Conservation (phyloP, 2,797 vertebrate genomes). For the Fistularia commersonii region DNA sequence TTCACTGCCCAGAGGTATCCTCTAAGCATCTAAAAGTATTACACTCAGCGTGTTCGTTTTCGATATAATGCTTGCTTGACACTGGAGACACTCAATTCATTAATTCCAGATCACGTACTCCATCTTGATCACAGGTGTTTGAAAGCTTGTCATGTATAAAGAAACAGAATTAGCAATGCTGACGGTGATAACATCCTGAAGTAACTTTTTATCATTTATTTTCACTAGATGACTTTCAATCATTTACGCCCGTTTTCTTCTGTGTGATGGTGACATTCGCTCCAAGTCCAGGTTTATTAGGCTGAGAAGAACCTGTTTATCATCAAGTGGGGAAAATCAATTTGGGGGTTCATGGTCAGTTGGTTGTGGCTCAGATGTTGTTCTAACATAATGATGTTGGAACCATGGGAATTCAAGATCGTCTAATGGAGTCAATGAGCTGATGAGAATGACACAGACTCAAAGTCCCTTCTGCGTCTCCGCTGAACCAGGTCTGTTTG, state of each 20-base stretch:
- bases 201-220: too few relatives aligned
- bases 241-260: slow-evolving; percentile 8
- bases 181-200: too few relatives aligned
- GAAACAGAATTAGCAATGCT: too few relatives aligned
- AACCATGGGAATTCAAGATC: slow-evolving; percentile 36
- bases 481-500: slow-evolving; percentile 32
- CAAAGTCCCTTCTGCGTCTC: slow-evolving; percentile 46
- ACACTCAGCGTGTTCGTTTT: too few relatives aligned
- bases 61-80: too few relatives aligned
- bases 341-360: slow-evolving; percentile 48
- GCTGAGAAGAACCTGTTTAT: slow-evolving; percentile 27
- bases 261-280: slow-evolving; percentile 24
- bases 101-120: too few relatives aligned
- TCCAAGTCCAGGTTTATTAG: slow-evolving; percentile 34
- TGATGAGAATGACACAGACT: slow-evolving; percentile 53
- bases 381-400: slow-evolving; percentile 49
- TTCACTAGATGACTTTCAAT: too few relatives aligned
- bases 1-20: too few relatives aligned
- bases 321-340: slow-evolving; percentile 39
- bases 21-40: too few relatives aligned
- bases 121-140: too few relatives aligned
- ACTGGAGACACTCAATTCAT: too few relatives aligned
- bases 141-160: too few relatives aligned
- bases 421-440: slow-evolving; percentile 58
- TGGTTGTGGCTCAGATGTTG: slow-evolving; percentile 30